Conservation (phyloP, 1,140 invertebrate species). For the Augochlora pura region DNA sequence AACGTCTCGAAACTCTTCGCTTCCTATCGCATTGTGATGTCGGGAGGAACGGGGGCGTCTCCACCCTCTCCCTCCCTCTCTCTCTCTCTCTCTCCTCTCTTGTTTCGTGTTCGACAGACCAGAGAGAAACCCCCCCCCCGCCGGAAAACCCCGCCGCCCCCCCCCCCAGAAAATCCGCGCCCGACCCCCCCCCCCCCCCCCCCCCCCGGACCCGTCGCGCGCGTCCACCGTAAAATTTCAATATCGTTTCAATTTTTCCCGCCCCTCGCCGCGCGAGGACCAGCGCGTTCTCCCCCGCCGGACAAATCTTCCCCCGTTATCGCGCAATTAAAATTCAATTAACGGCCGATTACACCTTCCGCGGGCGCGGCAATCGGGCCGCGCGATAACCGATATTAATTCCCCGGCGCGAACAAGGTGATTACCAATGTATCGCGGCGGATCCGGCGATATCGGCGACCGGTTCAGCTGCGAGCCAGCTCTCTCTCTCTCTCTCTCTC, state of each 20-base stretch:
- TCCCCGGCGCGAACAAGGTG: constrained; percentile 45
- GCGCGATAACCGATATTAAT: constrained; percentile 34
- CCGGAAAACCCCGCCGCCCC: constrained; percentile 36
- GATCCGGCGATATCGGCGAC: constrained; percentile 14
- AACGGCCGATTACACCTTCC: constrained; percentile 38
- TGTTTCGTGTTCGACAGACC: constrained; percentile 63
- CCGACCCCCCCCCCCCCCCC: constrained; percentile 23
- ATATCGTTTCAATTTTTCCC: not conserved
- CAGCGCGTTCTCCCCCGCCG: not conserved
- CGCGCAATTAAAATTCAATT: constrained; percentile 54
- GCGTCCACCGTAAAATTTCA: constrained; percentile 20
- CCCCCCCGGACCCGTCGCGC: not conserved
- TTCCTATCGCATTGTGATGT: constrained; percentile 65
- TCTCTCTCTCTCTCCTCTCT: too few species aligned
- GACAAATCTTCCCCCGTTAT: constrained; percentile 2
- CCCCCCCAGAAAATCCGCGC: constrained; percentile 10
- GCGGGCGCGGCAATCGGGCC: constrained; percentile 9
- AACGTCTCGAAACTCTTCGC: constrained; percentile 66
- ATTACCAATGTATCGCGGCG: constrained; percentile 43
- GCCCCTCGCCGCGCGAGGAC: not conserved
- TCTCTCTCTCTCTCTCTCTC: too few species aligned
- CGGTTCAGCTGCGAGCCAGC: constrained; percentile 3
- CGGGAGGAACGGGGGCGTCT: constrained; percentile 44
- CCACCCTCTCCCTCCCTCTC: too few species aligned
- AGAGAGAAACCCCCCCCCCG: constrained; percentile 17